A percentile compares a stretch with the other conserved stretches of the same genome.
These are phyloP conservation scores for Panagrolaimus sp. DNA, from an alignment of 1,140 invertebrate genomes.

Conservation along the genomic window DNA sequence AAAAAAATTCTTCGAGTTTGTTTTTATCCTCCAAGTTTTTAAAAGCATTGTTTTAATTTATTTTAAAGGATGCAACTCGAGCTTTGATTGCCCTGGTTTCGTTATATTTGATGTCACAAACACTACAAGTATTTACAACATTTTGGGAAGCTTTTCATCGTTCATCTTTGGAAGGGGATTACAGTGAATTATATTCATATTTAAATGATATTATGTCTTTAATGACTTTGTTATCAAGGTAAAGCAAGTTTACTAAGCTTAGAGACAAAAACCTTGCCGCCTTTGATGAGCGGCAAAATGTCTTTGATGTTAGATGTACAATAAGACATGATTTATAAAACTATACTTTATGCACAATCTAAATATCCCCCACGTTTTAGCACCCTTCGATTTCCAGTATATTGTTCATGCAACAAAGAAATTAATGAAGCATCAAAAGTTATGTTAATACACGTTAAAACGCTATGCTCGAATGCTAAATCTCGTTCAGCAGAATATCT, in stretches of 20 bases:
- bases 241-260: no score
- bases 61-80: slow-evolving; percentile 49
- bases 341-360: no score
- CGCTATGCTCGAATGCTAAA: slow-evolving; percentile 5
- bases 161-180: slow-evolving; percentile 26
- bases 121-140: slow-evolving; percentile 50
- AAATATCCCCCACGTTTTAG: slow-evolving; percentile 30
- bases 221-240: slow-evolving; percentile 44
- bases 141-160: slow-evolving; percentile 42
- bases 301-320: no score
- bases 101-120: slow-evolving; percentile 50
- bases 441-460: slow-evolving; percentile 13
- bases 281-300: no score
- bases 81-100: slow-evolving; percentile 48
- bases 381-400: slow-evolving; percentile 51
- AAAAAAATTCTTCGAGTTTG: slow-evolving; percentile 4
- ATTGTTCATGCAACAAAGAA: slow-evolving; percentile 49
- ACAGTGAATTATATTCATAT: slow-evolving; percentile 44
- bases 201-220: slow-evolving; percentile 50
- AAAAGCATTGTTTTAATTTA: neutral
- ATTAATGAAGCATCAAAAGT: slow-evolving; percentile 42
- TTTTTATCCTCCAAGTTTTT: neutral
- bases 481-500: neutral
- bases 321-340: no score
- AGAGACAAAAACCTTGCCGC: no score